Evolutionary conservation across 2,113 vertebrate species (phyloP).

Genomic region (Desmodus rotundus): DNA sequence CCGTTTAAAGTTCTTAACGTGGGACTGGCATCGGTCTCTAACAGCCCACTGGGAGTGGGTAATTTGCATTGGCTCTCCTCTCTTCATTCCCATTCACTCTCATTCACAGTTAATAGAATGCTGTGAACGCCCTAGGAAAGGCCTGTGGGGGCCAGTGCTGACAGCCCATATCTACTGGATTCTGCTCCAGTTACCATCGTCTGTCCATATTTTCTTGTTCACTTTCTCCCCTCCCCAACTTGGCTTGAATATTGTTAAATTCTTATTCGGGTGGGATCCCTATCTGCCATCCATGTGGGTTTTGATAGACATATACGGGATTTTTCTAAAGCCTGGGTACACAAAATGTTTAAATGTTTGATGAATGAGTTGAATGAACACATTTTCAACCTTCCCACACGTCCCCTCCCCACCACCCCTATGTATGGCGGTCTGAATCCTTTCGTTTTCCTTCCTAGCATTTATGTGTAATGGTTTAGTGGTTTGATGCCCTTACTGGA

Average conservation of each 20-base stretch:
- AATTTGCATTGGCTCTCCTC: not conserved
- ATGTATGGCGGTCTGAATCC: accelerated
- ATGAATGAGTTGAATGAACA: not conserved
- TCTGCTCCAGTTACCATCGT: not conserved
- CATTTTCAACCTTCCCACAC: not conserved
- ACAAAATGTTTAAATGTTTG: not conserved
- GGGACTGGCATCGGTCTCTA: not conserved
- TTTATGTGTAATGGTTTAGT: not conserved
- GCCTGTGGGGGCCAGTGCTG: not conserved
- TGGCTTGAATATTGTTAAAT: not conserved
- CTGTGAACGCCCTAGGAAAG: not conserved
- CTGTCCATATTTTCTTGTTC: not conserved
- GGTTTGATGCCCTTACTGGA: not conserved
- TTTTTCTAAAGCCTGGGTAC: not conserved
- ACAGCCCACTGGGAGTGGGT: accelerated
- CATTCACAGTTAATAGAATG: not conserved
- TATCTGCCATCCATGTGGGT: not conserved
- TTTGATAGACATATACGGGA: not conserved
- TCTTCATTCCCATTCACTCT: not conserved
- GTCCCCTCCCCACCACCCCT: not conserved
- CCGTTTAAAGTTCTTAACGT: not conserved
- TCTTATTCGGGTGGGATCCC: not conserved
- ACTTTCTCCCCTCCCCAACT: not conserved
- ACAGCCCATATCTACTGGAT: too few species aligned
- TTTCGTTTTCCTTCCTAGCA: not conserved